phyloP scores from a whole-genome alignment of 2,113 vertebrate species.

The Alosa alosa region DNA sequence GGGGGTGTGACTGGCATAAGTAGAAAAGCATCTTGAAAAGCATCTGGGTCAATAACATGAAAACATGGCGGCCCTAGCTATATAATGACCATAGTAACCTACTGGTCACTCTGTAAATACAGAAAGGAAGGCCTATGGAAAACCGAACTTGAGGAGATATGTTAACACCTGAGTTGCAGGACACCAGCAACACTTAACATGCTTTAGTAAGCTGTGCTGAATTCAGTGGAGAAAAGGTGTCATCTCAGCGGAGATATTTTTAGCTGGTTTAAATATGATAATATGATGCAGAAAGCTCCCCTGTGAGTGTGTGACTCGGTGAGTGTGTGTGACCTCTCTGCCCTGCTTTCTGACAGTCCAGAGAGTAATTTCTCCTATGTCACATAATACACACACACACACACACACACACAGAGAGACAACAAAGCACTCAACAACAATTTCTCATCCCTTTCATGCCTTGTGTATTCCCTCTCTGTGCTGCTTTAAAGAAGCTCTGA shows the following conservation, averaged over 20 bases:
- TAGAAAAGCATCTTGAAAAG: not conserved
- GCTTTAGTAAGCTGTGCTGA: constrained; percentile 25
- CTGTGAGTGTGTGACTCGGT: constrained; percentile 17
- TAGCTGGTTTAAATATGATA: constrained; percentile 41
- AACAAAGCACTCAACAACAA: not conserved
- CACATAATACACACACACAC: not conserved
- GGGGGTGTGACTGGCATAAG: not conserved
- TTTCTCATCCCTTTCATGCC: not conserved
- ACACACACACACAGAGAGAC: not conserved
- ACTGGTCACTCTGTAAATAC: not conserved
- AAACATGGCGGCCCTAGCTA: not conserved
- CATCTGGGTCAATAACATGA: not conserved
- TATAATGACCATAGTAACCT: not conserved
- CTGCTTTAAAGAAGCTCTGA: not conserved
- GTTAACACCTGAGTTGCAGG: not conserved
- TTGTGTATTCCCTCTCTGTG: not conserved
- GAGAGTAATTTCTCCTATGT: not conserved
- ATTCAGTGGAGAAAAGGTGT: constrained; percentile 29
- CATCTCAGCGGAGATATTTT: constrained; percentile 43
- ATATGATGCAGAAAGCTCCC: constrained; percentile 21
- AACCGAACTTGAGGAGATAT: not conserved
- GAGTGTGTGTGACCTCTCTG: constrained; percentile 25
- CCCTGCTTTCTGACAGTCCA: constrained; percentile 13
- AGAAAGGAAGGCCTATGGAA: not conserved
- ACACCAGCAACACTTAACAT: not conserved